Percentiles rank a stretch among this genome's conserved stretches.
phyloP scores from a whole-genome alignment of 2,113 vertebrate species.

The Amphiprion percula region DNA sequence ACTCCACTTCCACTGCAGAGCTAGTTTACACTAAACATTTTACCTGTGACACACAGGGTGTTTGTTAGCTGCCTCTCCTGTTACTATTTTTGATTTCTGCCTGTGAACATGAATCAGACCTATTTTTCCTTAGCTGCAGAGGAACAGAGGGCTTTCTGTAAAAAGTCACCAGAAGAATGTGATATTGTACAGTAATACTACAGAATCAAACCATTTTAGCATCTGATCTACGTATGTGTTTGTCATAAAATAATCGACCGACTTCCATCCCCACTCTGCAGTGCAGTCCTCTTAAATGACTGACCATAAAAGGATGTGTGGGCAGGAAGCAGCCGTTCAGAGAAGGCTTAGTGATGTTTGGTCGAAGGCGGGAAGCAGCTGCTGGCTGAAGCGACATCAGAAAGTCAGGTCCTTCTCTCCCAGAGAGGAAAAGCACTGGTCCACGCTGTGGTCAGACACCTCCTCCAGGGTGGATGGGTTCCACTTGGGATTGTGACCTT shows the following conservation, averaged over 20 bases:
- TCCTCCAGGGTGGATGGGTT: constrained; percentile 88
- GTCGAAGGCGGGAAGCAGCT: constrained; percentile 11
- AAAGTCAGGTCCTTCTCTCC: constrained; percentile 89
- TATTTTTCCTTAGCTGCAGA: constrained; percentile 8
- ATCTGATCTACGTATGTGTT: background rate
- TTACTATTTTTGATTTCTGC: constrained; percentile 1
- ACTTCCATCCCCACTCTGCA: background rate
- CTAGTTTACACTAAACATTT: constrained; percentile 1
- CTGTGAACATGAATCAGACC: constrained; percentile 8
- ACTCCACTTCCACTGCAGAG: constrained; percentile 10
- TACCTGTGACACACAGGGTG: constrained; percentile 3
- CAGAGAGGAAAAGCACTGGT: constrained; percentile 88
- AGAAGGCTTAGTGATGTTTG: constrained; percentile 22
- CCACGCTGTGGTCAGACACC: constrained; percentile 87
- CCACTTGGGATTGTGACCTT: constrained; percentile 93
- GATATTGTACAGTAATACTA: background rate
- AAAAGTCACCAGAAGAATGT: background rate
- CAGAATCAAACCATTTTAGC: background rate
- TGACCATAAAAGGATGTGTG: background rate
- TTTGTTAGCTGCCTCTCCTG: constrained; percentile 2
- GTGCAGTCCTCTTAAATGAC: background rate
- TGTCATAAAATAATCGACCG: background rate
- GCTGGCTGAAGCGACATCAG: constrained; percentile 61
- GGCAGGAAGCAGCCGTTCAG: constrained; percentile 30
- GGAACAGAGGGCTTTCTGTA: background rate